phyloP scores from a whole-genome alignment of 2,113 vertebrate species.

The Onychorhynchus coronatus region DNA sequence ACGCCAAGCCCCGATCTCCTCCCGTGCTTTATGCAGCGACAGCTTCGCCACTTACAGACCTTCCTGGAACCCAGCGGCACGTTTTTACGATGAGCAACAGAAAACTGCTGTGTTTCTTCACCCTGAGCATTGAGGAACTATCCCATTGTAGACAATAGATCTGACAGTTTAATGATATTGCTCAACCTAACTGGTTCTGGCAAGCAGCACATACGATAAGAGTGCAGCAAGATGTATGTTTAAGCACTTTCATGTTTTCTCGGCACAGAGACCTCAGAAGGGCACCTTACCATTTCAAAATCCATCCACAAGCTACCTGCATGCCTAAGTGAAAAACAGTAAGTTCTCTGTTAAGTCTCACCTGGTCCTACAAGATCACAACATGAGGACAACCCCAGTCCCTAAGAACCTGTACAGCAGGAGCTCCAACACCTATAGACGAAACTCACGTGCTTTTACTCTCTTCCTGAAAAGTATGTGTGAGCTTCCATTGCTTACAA shows the following conservation, averaged over 20 bases:
- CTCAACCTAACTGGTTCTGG: constrained; percentile 5
- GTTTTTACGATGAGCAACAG: not conserved
- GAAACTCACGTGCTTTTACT: not conserved
- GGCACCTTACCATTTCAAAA: not conserved
- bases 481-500: constrained; percentile 17
- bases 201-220: not conserved
- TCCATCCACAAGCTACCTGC: not conserved
- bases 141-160: not conserved
- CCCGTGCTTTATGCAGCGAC: not conserved
- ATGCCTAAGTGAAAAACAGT: not conserved
- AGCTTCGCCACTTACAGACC: constrained; percentile 1
- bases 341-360: not conserved
- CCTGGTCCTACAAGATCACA: not conserved
- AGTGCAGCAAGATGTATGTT: not conserved
- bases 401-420: not conserved
- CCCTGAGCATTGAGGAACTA: not conserved
- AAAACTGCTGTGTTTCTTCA: constrained; percentile 25
- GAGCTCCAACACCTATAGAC: not conserved
- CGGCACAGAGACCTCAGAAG: not conserved
- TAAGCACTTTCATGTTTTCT: not conserved
- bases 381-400: not conserved
- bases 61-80: not conserved
- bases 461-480: not conserved
- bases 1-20: constrained; percentile 22
- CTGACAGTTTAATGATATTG: not conserved